Conservation (phyloP, 2,113 vertebrate genomes). For the Eublepharis macularius region DNA sequence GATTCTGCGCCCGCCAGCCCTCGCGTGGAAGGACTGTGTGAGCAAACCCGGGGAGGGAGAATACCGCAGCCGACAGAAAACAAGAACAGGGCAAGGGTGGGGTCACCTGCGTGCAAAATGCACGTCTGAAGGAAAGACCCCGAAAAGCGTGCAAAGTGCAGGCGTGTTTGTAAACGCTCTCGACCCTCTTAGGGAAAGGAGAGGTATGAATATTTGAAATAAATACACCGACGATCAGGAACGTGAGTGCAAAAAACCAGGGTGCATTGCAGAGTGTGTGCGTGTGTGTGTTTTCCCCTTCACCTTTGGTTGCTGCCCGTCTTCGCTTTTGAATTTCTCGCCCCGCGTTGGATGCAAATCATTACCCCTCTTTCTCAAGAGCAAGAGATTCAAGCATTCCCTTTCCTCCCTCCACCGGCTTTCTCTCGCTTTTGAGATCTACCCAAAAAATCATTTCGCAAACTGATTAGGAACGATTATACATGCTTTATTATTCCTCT, state of each 20-base stretch:
- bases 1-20: neutral
- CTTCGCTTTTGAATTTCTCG: neutral
- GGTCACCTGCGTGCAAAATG: no score
- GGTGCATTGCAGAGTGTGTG: neutral
- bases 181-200: neutral
- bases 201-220: no score
- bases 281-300: neutral
- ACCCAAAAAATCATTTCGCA: conserved; percentile 67
- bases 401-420: conserved; percentile 61
- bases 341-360: neutral
- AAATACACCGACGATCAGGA: neutral
- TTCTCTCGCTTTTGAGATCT: conserved; percentile 55
- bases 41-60: neutral
- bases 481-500: conserved; percentile 60
- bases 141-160: neutral
- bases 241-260: neutral
- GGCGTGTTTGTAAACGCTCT: neutral
- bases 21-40: accelerated
- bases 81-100: no score
- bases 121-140: no score
- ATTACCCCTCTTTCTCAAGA: neutral
- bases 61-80: no score
- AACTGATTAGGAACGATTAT: conserved; percentile 71
- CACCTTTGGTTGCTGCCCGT: neutral
- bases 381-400: conserved; percentile 67